These are phyloP conservation scores for Panonychus citri DNA, from an alignment of 1,140 invertebrate genomes.

Conservation along the genomic window DNA sequence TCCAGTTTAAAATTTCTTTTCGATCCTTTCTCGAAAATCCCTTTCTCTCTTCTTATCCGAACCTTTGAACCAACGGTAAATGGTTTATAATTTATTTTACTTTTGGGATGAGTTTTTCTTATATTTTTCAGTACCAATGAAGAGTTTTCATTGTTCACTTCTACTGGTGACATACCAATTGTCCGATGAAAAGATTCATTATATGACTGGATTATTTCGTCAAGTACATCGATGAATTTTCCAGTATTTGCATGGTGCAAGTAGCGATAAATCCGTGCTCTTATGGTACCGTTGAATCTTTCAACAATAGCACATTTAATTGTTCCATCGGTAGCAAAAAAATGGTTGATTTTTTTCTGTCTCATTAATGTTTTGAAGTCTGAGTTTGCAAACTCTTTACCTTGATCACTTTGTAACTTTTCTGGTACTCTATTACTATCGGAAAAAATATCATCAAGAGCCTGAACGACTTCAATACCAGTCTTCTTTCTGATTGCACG, in stretches of 20 bases:
- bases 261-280: background rate
- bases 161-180: background rate
- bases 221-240: background rate
- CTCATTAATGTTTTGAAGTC: background rate
- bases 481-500: background rate
- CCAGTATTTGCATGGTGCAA: background rate
- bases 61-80: background rate
- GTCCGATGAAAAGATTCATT: background rate
- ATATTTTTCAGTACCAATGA: background rate
- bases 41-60: background rate
- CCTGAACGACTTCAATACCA: background rate
- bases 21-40: background rate
- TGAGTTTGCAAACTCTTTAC: background rate
- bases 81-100: background rate
- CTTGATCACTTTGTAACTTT: background rate
- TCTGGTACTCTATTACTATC: background rate
- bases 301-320: background rate
- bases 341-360: background rate
- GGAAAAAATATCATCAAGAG: background rate
- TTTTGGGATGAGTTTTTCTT: background rate
- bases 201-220: background rate
- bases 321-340: background rate
- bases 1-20: background rate
- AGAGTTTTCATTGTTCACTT: background rate
- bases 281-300: background rate